A percentile compares a stretch with the other conserved stretches of the same genome.
phyloP scores from a whole-genome alignment of 2,797 vertebrate species.

The Mionectes olivaceus region DNA sequence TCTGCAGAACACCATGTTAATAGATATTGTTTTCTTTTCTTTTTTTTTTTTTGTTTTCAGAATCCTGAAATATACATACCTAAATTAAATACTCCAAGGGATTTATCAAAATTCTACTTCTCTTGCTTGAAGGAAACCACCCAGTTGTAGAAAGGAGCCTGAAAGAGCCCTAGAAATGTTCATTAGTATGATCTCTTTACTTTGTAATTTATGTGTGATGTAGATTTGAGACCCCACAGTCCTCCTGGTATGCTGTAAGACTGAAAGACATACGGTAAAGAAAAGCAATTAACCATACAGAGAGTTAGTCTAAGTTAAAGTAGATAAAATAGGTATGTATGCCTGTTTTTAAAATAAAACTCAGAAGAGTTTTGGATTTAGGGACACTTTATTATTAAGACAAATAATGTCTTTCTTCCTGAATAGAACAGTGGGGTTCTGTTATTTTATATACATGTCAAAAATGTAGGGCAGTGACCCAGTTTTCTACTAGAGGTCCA shows the following conservation, averaged over 20 bases:
- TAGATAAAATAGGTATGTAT: neutral
- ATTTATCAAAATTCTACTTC: neutral
- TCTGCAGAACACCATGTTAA: neutral
- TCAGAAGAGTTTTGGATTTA: neutral
- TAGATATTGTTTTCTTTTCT: neutral
- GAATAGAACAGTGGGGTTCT: fast-evolving
- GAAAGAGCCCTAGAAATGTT: neutral
- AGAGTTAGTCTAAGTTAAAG: neutral
- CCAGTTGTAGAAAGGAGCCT: neutral
- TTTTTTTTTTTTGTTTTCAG: neutral
- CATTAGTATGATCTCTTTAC: neutral
- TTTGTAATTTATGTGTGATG: neutral
- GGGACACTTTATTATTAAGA: neutral
- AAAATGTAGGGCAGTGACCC: neutral
- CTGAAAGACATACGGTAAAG: neutral
- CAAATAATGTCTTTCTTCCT: neutral
- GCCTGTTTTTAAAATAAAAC: neutral
- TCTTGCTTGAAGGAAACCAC: neutral
- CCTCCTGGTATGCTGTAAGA: neutral
- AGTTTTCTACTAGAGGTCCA: neutral
- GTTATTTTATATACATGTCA: neutral
- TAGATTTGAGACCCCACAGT: neutral
- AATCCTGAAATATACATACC: neutral
- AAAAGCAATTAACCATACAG: neutral
- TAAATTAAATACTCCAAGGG: neutral